phyloP scores from a whole-genome alignment of 30 jellyfish, hydroid and myxozoan genomes.

The Pseudorhiza aurosa region DNA sequence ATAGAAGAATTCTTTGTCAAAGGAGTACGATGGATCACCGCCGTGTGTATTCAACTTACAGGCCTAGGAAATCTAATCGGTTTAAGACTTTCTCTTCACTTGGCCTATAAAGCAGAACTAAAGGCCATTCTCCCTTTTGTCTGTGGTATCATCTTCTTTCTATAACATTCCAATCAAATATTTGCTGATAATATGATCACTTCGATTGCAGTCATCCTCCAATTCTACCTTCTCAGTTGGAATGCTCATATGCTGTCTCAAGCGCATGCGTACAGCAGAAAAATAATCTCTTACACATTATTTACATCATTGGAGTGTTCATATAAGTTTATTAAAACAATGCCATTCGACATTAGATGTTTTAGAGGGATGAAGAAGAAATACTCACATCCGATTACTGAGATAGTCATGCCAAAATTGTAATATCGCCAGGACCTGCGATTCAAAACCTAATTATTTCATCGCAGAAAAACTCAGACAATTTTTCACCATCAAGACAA shows the following conservation, averaged over 20 bases:
- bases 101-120: constrained; percentile 74
- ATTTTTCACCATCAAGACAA: no score
- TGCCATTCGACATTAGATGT: no score
- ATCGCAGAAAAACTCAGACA: no score
- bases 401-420: no score
- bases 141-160: constrained; percentile 24
- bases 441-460: no score
- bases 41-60: constrained; percentile 11
- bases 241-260: neutral
- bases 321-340: no score
- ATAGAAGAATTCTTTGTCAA: constrained; percentile 13
- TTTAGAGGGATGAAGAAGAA: no score
- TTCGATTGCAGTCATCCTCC: neutral
- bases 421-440: no score
- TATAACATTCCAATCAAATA: constrained; percentile 59
- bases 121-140: constrained; percentile 62
- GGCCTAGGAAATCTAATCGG: constrained; percentile 57
- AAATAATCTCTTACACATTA: no score
- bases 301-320: no score
- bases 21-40: constrained; percentile 25
- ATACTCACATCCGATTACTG: no score
- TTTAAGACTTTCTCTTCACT: constrained; percentile 49
- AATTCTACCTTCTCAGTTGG: constrained; percentile 4
- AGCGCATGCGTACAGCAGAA: neutral
- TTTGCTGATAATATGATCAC: constrained; percentile 45